Evolutionary conservation across 30 jellyfish, hydroid and myxozoan species (phyloP), one percentile per base, ranked within the genome.

Genomic region (Aurelia sp.): DNA sequence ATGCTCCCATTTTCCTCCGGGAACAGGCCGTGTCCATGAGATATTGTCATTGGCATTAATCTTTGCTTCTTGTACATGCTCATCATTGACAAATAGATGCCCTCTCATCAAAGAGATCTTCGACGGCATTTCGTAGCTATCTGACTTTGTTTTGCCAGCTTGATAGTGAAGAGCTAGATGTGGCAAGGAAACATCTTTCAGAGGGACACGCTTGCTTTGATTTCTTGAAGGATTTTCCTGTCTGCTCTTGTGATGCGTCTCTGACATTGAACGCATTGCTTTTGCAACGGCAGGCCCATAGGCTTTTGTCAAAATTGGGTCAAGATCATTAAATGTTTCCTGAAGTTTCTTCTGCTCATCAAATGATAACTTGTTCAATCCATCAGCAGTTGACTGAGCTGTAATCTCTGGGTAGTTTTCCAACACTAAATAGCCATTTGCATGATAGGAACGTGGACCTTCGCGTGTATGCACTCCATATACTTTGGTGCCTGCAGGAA

Each of bases 391-490:
- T 19, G 41, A 67, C 33, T 68, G 76, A 24, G 75, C 8, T 33
- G 91, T 81, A 12, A 67, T 81, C 84, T 81, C 91, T 21, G 91
- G 91, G 59, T 81, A 81, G 70, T 81, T 81, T 40, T 17, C 62
- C 30, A 62, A 55, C 3, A 81, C 91, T 3, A 81, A 75, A 58
- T 81, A 81, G 73, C 91, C 91, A 81, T 81, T 81, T 19, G 91
- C 91, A 38, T 81, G 91, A 33, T 81, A 81, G 11, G 91, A 81
- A 30, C 91, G 72, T 2, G 91, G 91, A 17, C 91, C 91, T 67
- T 81, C 91, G 3, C 91, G 76, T 31, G 70, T 63, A 63, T 81
- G 91, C 13, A 81, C 91, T 12, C 91, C 91, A 40, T 67, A 68
- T 4, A 68, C 91, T 48, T 67, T 67, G 7, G 91, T 81, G 18